Base-by-base conservation (phyloP, 2,113 vertebrate species). In the Corythoichthys intestinalis region DNA sequence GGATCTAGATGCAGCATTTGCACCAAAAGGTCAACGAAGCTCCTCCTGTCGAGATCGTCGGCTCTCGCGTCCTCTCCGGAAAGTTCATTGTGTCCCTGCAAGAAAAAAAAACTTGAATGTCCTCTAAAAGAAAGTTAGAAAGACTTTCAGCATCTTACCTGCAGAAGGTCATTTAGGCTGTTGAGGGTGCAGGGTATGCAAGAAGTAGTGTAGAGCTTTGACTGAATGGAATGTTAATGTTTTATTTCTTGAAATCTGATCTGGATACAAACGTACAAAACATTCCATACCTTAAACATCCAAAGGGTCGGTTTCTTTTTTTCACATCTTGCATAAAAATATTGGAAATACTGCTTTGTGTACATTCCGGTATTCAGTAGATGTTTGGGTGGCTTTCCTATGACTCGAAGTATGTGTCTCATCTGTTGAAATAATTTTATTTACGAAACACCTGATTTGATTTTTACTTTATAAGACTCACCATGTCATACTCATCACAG, bases 1-100 rank as follows among this genome's bases (percentile, higher is more conserved):
- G 65, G 65, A 53, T 66, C 65, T 17, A 66, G 17, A 4, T 66
- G 35, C 35, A 66, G 37, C 65, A 66, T 66, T 49, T 66, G 53
- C 37, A 39, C 65, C 37, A 66, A n/a, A 10, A 66, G 34, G 5
- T 66, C 65, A 17, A 66, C 37, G 9, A 66, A 66, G 35, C 17
- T 66, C 17, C 49, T 54, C 65, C 48, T 66, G 38, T 66, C 65
- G 4, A 53, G 17, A 3, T 50, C 34, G 8, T 66, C 64, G 2
- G 64, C 64, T 17, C 35, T 17, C 20, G 49, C 49, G 13, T 66
- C 65, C 8, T 66, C 65, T 41, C 65, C 50, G 17, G 28, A n/a
- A 17, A 41, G 65, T 41, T 39, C 49, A 9, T 11, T 10, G 50
- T 15, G 53, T n/a, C 65, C 65, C 49, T 66, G 37, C 6, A 37